Evolutionary conservation across 2,113 vertebrate genomes (phyloP), one percentile per base, ranked within the genome.

Genomic region (Rhinolophus ferrumequinum): DNA sequence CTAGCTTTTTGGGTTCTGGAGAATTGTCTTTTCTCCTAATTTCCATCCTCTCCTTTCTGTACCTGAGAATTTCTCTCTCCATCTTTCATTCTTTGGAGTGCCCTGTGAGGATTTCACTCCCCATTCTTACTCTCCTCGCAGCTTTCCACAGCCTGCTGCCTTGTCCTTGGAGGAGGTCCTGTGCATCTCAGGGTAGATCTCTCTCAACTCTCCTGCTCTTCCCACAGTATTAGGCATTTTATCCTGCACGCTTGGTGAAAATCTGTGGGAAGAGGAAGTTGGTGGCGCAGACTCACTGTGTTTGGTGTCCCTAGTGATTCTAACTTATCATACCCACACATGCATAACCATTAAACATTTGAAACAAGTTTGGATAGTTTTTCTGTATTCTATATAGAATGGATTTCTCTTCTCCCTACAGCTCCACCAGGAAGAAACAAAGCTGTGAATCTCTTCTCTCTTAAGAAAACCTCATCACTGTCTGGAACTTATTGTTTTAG

Each of bases 1-100:
- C 35, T 28, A 5, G 47, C 16, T 75, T 60, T 79, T 60, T 28
- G 35, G 54, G 54, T 41, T 24, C 9, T 44, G 47, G 12, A 24
- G 35, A 64, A n/a, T 75, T 88, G 19, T 88, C 30, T 72, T 85
- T 90, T 84, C 62, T 93, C 35, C 81, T 75, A 62, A 35, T 90
- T 72, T 87, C 52, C 26, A 52, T 21, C 5, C 33, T 81, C 26
- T 28, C 18, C 16, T 24, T 77, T 66, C 35, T 73, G 54, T 19
- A 75, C 4, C 30, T 44, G 5, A 1, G 66, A 22, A 64, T 75
- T n/a, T 75, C 30, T 80, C 2, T 95, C 77, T 62, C 13, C 35
- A 6, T 50, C n/a, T 82, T 24, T 56, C 26, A 60, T 13, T 41
- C 21, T 52, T 44, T 62, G 28, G 56, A 69, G n/a, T 44, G 70